phyloP scores from a whole-genome alignment of 2,888 invertebrate genomes.

The Neuroscelio doddi region DNA sequence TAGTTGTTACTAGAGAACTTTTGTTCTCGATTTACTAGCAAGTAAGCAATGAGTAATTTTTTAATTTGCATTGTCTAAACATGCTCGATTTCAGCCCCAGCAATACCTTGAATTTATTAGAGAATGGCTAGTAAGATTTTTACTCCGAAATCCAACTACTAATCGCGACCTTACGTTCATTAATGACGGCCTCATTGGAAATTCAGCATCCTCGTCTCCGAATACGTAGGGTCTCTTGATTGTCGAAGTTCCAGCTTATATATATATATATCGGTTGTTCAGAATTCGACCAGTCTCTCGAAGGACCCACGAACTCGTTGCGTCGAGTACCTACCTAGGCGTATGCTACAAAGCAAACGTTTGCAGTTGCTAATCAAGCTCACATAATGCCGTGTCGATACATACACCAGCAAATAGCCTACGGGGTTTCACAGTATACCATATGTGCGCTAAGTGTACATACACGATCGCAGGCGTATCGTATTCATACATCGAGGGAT shows the following conservation, averaged over 20 bases:
- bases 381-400: constrained; percentile 67
- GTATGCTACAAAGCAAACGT: constrained; percentile 65
- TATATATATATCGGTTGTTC: constrained; percentile 33
- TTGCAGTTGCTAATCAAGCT: constrained; percentile 71
- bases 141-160: background rate
- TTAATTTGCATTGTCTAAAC: too few relatives aligned
- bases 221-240: constrained; percentile 9
- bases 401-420: constrained; percentile 66
- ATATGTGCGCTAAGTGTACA: constrained; percentile 53
- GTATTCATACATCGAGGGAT: constrained; percentile 28
- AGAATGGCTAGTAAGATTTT: background rate
- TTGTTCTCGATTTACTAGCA: too few relatives aligned
- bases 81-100: background rate
- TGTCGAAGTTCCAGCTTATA: constrained; percentile 30
- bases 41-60: too few relatives aligned
- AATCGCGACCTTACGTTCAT: background rate
- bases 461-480: constrained; percentile 21
- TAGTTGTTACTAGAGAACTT: too few relatives aligned
- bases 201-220: constrained; percentile 18
- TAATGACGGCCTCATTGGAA: constrained; percentile 16
- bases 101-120: background rate
- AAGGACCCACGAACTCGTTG: constrained; percentile 29
- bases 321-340: constrained; percentile 47
- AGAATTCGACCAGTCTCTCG: constrained; percentile 43
- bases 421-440: constrained; percentile 61